phyloP scores from a whole-genome alignment of 2,888 invertebrate species.

The Monoplex corrugatus region DNA sequence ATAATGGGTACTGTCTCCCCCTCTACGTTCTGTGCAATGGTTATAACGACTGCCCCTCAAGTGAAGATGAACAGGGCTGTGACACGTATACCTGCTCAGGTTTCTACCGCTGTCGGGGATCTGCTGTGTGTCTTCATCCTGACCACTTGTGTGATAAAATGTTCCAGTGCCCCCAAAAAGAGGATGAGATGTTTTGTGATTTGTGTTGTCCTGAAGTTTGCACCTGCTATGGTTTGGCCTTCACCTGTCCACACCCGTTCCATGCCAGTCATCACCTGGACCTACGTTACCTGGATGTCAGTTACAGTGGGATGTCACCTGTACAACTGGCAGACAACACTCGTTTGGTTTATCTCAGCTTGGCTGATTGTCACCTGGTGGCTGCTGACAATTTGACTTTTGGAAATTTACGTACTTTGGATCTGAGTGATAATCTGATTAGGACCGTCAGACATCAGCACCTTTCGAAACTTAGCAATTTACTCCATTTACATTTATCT shows the following conservation, averaged over 20 bases:
- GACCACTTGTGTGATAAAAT: slow-evolving; percentile 15
- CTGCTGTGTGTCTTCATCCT: background rate
- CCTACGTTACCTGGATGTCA: background rate
- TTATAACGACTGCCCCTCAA: background rate
- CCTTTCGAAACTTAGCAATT: background rate
- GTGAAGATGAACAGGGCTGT: slow-evolving; percentile 5
- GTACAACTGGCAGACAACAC: background rate
- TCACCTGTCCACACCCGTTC: background rate
- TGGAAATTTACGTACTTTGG: background rate
- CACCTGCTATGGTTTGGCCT: slow-evolving; percentile 11
- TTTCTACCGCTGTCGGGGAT: slow-evolving; percentile 6
- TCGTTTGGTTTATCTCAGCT: background rate
- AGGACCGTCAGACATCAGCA: background rate
- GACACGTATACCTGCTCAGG: background rate
- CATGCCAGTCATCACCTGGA: background rate
- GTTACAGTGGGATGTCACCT: background rate
- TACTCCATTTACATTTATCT: background rate
- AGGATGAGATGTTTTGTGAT: slow-evolving; percentile 4
- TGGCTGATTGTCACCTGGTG: background rate
- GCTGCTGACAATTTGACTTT: background rate
- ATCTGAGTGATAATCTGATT: background rate
- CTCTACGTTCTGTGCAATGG: slow-evolving; percentile 25
- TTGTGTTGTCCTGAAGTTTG: background rate
- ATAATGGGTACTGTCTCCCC: background rate
- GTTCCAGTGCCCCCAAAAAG: background rate